Evolutionary conservation across 2,888 invertebrate species (phyloP), one percentile per base, ranked within the genome.

Genomic region (Yponomeuta evonymella): DNA sequence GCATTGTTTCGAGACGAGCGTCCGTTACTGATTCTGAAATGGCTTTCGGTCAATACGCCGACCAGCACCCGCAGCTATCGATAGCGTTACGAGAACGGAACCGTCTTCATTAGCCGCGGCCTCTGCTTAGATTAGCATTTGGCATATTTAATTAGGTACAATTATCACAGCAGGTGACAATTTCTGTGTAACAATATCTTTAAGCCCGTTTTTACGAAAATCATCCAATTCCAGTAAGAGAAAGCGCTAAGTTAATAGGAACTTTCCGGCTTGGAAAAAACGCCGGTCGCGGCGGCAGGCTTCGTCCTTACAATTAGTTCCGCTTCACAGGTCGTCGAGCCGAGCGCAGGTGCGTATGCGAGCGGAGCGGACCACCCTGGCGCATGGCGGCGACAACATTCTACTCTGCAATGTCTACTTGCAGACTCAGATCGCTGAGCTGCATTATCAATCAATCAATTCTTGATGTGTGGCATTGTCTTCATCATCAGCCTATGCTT

Each of bases 1-100:
- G 78, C 76, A 80, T 84, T 82, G 83, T 83, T 79, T 76, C 74
- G 29, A 70, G 72, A 73, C 67, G 69, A 48, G 75, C 73, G 74
- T 70, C 72, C 73, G 70, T 70, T 70, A 73, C 76, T 15, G 51
- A 58, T 58, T 58, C 51, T 12, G 73, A 75, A 74, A 29, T 62
- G 64, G 70, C 73, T 51, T 62, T 70, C 71, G 67, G 51, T 15
- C 51, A 58, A 12, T 2, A 58, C 71, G 48, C 72, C 62, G 67
- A 64, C 69, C 72, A 69, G 74, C 70, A 36, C 73, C 72, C 70
- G 48, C 70, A 72, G 64, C 64, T 23, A 23, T 64, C 51, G 51
- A 58, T 15, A 12, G 15, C 15, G 51, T 58, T 58, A 58, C 51
- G 51, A 12, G 51, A 58, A 58, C 51, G 51, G 51, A 58, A 58